Evolutionary conservation across 2,888 invertebrate species (phyloP).

Genomic region (Acanthosepion lycidas): DNA sequence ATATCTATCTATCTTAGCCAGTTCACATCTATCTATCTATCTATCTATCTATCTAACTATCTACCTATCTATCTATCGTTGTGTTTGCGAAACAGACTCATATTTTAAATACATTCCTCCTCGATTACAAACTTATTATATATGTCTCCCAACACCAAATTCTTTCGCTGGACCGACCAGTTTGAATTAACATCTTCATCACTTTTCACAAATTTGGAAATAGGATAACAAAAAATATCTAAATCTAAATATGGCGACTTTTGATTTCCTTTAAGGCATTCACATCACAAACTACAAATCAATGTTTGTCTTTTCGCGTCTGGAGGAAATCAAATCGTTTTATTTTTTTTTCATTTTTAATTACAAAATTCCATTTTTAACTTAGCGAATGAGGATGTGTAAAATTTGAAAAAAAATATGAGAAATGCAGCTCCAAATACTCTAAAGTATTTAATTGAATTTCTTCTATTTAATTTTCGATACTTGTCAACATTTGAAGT

Average conservation of each 20-base stretch:
- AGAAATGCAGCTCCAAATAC: no score
- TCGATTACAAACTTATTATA: neutral
- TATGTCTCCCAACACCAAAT: neutral
- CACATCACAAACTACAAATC: no score
- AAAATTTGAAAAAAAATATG: neutral
- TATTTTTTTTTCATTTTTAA: neutral
- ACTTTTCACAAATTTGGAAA: neutral
- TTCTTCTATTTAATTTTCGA: neutral
- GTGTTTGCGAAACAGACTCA: neutral
- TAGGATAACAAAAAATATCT: neutral
- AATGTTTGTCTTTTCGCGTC: no score
- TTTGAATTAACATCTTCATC: neutral
- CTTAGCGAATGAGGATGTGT: neutral
- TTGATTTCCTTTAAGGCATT: no score
- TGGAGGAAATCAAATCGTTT: no score
- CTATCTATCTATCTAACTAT: neutral
- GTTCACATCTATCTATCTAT: neutral
- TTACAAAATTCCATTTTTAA: neutral
- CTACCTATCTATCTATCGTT: neutral
- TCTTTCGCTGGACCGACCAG: neutral
- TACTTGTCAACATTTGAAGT: conserved; percentile 5
- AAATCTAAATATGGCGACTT: neutral
- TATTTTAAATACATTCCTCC: no score
- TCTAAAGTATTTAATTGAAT: neutral
- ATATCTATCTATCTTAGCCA: no score